Evolutionary conservation across 2,888 invertebrate genomes (phyloP), one percentile per base, ranked within the genome.

Genomic region (Gymnosoma rotundatum): DNA sequence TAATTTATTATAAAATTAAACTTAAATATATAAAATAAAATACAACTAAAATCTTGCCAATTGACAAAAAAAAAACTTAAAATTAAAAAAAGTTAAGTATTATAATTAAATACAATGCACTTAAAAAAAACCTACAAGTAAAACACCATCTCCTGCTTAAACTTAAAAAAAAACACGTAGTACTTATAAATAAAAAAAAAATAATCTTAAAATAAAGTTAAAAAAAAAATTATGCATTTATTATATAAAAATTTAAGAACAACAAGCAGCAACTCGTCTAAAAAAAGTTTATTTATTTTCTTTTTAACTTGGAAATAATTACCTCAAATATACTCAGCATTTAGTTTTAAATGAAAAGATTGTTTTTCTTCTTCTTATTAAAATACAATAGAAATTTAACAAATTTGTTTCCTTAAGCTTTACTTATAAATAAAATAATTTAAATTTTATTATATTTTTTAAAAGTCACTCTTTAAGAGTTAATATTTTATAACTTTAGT

Each of bases 301-400:
- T 64, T 63, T 74, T 78, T 12, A 54, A 73, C 78, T 75, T 58
- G 64, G 48, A 74, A 84, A 60, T 56, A 66, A 78, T 72, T 85
- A 85, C 85, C 85, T 85, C 85, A 79, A 76, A 60, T 63, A 83
- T 85, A 85, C 85, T 83, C 85, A 85, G 72, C 70, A 64, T 78
- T 84, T 83, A 54, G 38, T 75, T 79, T 78, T 76, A 66, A 56
- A 69, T 9, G 64, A 69, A 61, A 45, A 48, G 16, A 36, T 21
- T 12, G 14, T 81, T 21, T 50, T 61, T 81, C n/a, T 50, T 61
- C 42, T 32, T 70, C 76, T 66, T 72, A 54, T 16, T 54, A 18
- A n/a, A 58, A 72, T n/a, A 21, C 14, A 38, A 61, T 38, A 18
- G 18, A 56, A 72, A 48, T 78, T 74, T 69, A 56, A 69, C 20